Base-by-base conservation (phyloP, 2,113 vertebrate species). In the Phaethornis superciliosus region DNA sequence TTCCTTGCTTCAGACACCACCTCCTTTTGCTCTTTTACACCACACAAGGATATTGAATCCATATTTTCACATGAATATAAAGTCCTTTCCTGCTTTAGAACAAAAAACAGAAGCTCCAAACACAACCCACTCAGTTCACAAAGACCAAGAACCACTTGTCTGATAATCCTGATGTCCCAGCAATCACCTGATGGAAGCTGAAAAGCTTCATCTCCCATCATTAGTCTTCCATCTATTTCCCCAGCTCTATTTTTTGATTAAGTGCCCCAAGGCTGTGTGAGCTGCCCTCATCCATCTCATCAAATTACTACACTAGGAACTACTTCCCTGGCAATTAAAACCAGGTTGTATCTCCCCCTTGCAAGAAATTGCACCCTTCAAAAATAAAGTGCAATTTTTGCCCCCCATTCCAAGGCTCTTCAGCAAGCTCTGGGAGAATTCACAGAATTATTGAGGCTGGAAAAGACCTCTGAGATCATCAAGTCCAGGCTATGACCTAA, bases 11-110 rank as follows among this genome's bases (percentile, higher is more conserved):
- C 35, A 27, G 44, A 18, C 56, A 23, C 22, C 46, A 10, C 12
- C 2, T 74, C 83, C 37, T n/a, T 58, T 40, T 2, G 12, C 56
- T 81, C 33, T 46, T 51, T 65, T 10, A 23, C 6, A 56, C 6
- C 72, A 51, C 27, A 8, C 10, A 15, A 9, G 0, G 1, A 54
- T 1, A 14, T n/a, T 4, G 15, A 47, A 23, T 12, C 18, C 2
- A 30, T 47, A 35, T 37, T 46, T 72, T 37, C 19, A 44, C 22
- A 10, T 5, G 19, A 69, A 44, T 9, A 21, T 40, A 37, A 22
- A 10, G 15, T 52, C 13, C 40, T 37, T 72, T 49, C 70, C 54
- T 23, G 15, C 1, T 54, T 42, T 20, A 63, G 7, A 8, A 62
- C 32, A 47, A n/a, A 47, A 72, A 30, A 2, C 0, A 52, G 35